A percentile compares a stretch with the other conserved stretches of the same genome.
phyloP scores from a whole-genome alignment of 1,140 invertebrate species.

The Aphis gossypii region DNA sequence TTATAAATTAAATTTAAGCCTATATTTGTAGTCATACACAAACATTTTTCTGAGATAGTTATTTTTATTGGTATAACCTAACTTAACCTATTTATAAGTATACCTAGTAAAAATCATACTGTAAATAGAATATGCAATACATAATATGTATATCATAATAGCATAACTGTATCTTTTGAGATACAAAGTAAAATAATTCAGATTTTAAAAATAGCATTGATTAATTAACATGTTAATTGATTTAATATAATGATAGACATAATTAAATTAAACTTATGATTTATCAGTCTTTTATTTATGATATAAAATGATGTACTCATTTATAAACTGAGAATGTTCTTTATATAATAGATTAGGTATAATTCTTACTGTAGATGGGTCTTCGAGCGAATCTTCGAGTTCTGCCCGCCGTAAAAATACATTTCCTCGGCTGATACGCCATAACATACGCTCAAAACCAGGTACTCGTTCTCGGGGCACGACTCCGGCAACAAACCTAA shows the following conservation, averaged over 20 bases:
- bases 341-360: not conserved
- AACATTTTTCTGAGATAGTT: too few species aligned
- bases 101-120: too few species aligned
- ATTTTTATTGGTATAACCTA: too few species aligned
- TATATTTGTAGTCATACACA: too few species aligned
- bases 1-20: too few species aligned
- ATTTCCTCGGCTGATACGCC: slow-evolving; percentile 93
- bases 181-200: too few species aligned
- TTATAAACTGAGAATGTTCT: not conserved
- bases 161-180: too few species aligned
- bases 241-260: not conserved
- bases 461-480: slow-evolving; percentile 89
- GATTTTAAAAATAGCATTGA: too few species aligned
- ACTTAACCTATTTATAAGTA: too few species aligned
- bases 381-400: slow-evolving; percentile 85
- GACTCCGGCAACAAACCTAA: slow-evolving; percentile 85
- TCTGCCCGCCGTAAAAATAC: slow-evolving; percentile 91
- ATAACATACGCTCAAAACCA: slow-evolving; percentile 95
- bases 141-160: too few species aligned
- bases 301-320: not conserved
- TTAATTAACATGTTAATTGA: too few species aligned
- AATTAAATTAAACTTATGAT: not conserved
- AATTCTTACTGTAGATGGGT: slow-evolving; percentile 81
- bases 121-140: not conserved
- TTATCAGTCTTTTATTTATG: not conserved